phyloP scores from a whole-genome alignment of 2,113 vertebrate genomes.

The Tupaia chinensis region DNA sequence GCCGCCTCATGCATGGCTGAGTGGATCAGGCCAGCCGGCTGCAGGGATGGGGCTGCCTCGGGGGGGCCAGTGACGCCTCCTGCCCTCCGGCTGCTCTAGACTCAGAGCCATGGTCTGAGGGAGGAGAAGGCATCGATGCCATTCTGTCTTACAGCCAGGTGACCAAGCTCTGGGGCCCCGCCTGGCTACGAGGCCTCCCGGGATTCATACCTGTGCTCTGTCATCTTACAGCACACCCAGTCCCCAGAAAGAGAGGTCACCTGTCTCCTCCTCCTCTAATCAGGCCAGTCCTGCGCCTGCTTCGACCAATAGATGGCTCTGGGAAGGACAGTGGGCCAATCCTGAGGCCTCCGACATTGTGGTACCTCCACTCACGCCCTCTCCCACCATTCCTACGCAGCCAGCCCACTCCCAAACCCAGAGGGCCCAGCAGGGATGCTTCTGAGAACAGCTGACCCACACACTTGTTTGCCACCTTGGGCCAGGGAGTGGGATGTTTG shows the following conservation, averaged over 20 bases:
- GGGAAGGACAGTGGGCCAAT: rapidly evolving
- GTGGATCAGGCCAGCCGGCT: neutral
- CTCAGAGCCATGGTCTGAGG: rapidly evolving
- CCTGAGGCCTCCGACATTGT: no score
- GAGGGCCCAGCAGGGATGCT: neutral
- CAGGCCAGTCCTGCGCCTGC: rapidly evolving
- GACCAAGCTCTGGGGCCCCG: neutral
- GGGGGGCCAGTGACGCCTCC: no score
- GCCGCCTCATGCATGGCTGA: rapidly evolving
- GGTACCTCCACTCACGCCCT: no score
- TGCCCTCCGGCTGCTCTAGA: neutral
- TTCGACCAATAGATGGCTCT: rapidly evolving
- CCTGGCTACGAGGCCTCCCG: rapidly evolving
- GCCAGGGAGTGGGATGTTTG: no score
- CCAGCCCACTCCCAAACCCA: rapidly evolving
- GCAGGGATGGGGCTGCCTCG: no score
- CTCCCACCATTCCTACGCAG: no score
- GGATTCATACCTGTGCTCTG: rapidly evolving
- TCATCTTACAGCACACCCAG: neutral
- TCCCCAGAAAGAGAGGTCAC: rapidly evolving
- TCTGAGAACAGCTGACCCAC: neutral
- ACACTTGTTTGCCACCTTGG: rapidly evolving
- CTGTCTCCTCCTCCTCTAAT: rapidly evolving
- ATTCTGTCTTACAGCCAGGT: neutral
- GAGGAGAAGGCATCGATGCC: neutral